A percentile compares a stretch with the other conserved stretches of the same genome.
These are phyloP conservation scores for Colius striatus DNA, from an alignment of 2,113 vertebrate genomes.

Conservation along the genomic window DNA sequence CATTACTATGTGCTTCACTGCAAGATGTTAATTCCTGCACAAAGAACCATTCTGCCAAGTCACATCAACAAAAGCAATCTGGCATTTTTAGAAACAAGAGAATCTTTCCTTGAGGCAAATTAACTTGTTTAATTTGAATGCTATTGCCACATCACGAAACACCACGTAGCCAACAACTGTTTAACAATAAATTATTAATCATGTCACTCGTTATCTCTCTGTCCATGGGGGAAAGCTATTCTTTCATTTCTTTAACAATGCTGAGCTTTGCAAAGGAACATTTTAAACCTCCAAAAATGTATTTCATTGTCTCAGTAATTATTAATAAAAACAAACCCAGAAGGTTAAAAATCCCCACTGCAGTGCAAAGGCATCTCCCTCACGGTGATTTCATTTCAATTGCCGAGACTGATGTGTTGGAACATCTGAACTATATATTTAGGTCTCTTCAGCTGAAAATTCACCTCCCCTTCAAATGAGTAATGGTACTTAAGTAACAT, in stretches of 20 bases:
- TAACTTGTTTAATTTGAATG: background rate
- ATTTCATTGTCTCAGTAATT: background rate
- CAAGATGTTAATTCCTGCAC: background rate
- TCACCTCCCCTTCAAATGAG: background rate
- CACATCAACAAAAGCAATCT: background rate
- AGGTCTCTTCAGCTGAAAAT: background rate
- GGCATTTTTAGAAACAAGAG: background rate
- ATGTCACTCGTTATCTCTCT: background rate
- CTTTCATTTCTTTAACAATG: background rate
- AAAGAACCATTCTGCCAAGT: background rate
- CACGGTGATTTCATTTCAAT: background rate
- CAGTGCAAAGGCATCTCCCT: background rate
- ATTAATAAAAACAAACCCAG: background rate
- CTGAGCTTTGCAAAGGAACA: background rate
- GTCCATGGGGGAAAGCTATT: background rate
- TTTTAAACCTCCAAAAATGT: background rate
- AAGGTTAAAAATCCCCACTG: background rate
- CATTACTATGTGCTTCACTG: background rate
- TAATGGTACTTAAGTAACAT: background rate
- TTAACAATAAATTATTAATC: background rate
- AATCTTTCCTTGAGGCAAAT: background rate
- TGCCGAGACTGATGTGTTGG: background rate
- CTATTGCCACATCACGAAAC: background rate
- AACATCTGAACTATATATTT: background rate
- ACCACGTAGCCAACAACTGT: background rate